phyloP scores from a whole-genome alignment of 2,113 vertebrate species.

The Stictonetta naevosa region DNA sequence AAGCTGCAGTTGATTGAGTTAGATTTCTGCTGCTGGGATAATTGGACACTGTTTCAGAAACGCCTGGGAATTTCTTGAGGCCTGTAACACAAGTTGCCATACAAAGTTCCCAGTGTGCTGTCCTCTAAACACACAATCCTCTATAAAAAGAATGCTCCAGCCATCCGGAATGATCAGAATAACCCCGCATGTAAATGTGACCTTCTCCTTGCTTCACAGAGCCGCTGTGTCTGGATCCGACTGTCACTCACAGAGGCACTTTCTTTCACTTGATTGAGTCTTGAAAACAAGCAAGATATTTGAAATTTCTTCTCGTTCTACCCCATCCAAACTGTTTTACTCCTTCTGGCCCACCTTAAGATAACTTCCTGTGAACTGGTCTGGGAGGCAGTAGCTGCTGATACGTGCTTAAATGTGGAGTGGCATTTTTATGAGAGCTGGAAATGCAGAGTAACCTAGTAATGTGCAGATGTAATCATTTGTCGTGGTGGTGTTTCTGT shows the following conservation, averaged over 20 bases:
- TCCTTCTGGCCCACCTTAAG: background rate
- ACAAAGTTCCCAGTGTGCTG: slow-evolving; percentile 66
- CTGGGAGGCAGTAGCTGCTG: background rate
- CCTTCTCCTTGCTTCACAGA: slow-evolving; percentile 66
- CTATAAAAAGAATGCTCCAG: slow-evolving; percentile 63
- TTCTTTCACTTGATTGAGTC: slow-evolving; percentile 41
- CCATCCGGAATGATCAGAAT: slow-evolving; percentile 65
- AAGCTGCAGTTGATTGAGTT: slow-evolving; percentile 40
- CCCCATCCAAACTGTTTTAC: background rate
- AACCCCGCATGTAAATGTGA: slow-evolving; percentile 70
- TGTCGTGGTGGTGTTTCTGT: background rate
- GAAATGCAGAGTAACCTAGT: background rate
- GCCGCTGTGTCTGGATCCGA: slow-evolving; percentile 20
- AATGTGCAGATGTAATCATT: background rate
- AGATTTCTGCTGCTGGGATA: slow-evolving; percentile 41
- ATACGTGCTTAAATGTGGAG: background rate
- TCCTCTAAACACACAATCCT: slow-evolving; percentile 52
- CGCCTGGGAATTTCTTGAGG: slow-evolving; percentile 49
- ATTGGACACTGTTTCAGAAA: slow-evolving; percentile 59
- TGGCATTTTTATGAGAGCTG: background rate
- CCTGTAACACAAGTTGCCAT: slow-evolving; percentile 40
- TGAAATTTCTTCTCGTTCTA: background rate
- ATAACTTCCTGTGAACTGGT: background rate
- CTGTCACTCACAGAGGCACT: slow-evolving; percentile 59
- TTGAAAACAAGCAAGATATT: slow-evolving; percentile 43